Evolutionary conservation across 2,888 invertebrate genomes (phyloP), one percentile per base, ranked within the genome.

Genomic region (Melieria crassipennis): DNA sequence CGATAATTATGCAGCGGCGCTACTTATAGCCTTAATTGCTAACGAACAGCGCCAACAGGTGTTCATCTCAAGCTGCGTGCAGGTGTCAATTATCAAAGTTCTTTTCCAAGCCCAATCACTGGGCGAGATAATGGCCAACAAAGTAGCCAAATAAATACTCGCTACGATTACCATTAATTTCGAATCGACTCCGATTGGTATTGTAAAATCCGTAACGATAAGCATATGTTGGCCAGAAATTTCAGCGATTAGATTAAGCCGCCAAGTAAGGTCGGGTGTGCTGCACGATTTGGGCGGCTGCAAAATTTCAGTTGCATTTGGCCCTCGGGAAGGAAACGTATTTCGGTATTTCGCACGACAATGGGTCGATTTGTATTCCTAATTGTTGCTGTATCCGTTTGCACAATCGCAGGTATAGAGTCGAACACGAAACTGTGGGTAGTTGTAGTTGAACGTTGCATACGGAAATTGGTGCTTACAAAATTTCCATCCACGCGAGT

Each of bases 351-450:
- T n/a, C 30, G 16, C 42, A 30, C 42, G 48, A 30, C 46, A 13
- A 63, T 63, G 62, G 62, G 9, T 11, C 46, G 48, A 63, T 48
- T 63, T 16, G 13, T 6, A 16, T 63, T 63, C 4, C 4, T 63
- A n/a, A 13, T 63, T 7, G 48, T 46, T 43, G 6, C 16, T 10
- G 11, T 48, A 63, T 46, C 16, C 62, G 62, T 48, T 63, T 9
- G n/a, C 47, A 30, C 16, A 47, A 7, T 63, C 46, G 48, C 62
- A 63, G 62, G 62, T 63, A 61, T 61, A 4, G 30, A 30, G 2
- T 30, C 30, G 30, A 30, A 30, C 30, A 30, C 30, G 30, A 30
- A 30, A 30, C 30, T 30, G 30, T 30, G 30, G 1, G 30, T 42
- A 5, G 47, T 52, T 50, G 4, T 65, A 43, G 50, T n/a, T 9